Conservation (phyloP, 2,113 vertebrate genomes). For the Halichoerus grypus region DNA sequence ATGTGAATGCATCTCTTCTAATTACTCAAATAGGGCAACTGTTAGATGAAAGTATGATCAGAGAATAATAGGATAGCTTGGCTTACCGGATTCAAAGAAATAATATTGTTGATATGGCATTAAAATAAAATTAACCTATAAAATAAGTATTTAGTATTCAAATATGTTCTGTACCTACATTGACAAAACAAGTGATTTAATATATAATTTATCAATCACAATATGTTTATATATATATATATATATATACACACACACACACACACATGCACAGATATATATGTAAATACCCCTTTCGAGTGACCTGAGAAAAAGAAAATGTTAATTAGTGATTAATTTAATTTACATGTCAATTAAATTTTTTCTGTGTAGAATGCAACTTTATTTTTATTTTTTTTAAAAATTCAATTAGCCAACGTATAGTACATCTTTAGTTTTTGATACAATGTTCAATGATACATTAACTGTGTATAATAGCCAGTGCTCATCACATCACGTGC, state of each 20-base stretch:
- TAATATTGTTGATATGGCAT: neutral
- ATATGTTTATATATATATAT: neutral
- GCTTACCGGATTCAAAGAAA: neutral
- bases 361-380: neutral
- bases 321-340: neutral
- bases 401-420: neutral
- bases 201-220: neutral
- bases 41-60: neutral
- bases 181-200: neutral
- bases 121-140: constrained; percentile 37
- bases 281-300: neutral
- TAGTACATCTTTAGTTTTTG: neutral
- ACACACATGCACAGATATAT: neutral
- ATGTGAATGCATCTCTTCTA: neutral
- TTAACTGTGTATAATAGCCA: neutral
- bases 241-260: too few relatives aligned
- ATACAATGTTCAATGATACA: neutral
- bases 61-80: neutral
- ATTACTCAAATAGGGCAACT: constrained; percentile 32
- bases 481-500: neutral
- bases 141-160: neutral
- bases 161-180: neutral
- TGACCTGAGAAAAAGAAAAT: constrained; percentile 4
- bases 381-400: neutral
- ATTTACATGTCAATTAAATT: constrained; percentile 36